phyloP scores from a whole-genome alignment of 2,113 vertebrate genomes.

The Ahaetulla prasina region DNA sequence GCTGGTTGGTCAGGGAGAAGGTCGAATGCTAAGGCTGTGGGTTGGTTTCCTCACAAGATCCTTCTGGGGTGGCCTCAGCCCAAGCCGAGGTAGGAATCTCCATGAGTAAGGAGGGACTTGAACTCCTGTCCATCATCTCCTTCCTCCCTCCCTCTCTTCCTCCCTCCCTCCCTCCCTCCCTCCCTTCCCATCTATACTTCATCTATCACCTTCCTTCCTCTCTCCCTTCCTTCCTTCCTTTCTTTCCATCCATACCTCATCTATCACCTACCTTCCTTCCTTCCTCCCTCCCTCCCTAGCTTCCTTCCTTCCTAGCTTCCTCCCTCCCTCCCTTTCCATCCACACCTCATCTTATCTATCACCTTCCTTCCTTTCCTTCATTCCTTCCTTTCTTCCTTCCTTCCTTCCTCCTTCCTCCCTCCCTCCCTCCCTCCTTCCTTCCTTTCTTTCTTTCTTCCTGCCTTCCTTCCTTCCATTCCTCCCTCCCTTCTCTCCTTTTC shows the following conservation, averaged over 20 bases:
- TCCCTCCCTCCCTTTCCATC: no score
- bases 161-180: no score
- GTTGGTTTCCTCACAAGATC: background rate
- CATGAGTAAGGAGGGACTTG: background rate
- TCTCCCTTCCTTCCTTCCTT: no score
- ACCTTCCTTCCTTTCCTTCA: no score
- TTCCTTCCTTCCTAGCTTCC: rapidly evolving
- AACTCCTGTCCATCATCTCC: background rate
- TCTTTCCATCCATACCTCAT: no score
- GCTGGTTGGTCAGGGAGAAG: background rate
- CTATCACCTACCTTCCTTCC: no score
- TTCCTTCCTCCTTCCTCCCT: rapidly evolving
- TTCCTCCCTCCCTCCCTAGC: no score
- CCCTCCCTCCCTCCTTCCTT: no score
- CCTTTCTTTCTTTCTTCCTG: rapidly evolving
- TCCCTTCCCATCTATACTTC: no score
- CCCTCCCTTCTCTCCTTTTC: rapidly evolving
- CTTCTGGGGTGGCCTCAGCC: background rate
- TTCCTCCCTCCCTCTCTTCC: no score
- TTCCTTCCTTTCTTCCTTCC: no score
- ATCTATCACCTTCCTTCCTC: no score
- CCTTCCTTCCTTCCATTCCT: rapidly evolving
- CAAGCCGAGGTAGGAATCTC: background rate
- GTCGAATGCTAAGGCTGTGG: background rate
- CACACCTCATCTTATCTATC: rapidly evolving